phyloP scores from a whole-genome alignment of 2,888 invertebrate species.

The Endomychus coccineus region DNA sequence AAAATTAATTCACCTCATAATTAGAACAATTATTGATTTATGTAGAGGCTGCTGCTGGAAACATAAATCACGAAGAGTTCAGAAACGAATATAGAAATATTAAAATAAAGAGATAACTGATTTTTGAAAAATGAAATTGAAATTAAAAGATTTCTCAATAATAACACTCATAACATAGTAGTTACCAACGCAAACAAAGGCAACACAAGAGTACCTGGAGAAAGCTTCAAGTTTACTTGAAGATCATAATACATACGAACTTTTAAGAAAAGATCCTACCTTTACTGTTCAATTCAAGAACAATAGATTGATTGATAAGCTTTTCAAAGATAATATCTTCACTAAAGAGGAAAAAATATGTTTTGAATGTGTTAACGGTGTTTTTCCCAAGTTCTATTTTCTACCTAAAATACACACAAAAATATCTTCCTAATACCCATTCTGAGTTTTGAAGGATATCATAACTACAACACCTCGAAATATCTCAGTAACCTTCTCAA shows the following conservation, averaged over 20 bases:
- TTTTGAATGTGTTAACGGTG: background rate
- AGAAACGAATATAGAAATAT: too few species aligned
- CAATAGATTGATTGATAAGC: slow-evolving; percentile 1
- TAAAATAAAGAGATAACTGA: too few species aligned
- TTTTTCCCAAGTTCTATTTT: slow-evolving; percentile 2
- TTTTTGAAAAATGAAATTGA: too few species aligned
- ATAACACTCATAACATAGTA: background rate
- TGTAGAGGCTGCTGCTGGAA: too few species aligned
- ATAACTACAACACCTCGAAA: too few species aligned
- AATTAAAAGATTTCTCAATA: too few species aligned
- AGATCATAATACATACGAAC: background rate
- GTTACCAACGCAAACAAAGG: background rate
- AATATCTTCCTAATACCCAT: background rate
- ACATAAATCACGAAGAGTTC: too few species aligned
- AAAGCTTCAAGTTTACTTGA: background rate
- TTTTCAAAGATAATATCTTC: slow-evolving; percentile 3
- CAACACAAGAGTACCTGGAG: background rate
- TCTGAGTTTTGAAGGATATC: slow-evolving; percentile 3
- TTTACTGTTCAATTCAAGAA: slow-evolving; percentile 1
- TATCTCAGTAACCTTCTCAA: too few species aligned
- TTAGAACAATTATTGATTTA: too few species aligned
- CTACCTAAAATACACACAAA: background rate
- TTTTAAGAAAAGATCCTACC: background rate
- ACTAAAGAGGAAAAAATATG: background rate
- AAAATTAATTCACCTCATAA: too few species aligned